Evolutionary conservation across 53 echinoderm and acorn worm species (phyloP).

Genomic region (Pentamera pediparva): DNA sequence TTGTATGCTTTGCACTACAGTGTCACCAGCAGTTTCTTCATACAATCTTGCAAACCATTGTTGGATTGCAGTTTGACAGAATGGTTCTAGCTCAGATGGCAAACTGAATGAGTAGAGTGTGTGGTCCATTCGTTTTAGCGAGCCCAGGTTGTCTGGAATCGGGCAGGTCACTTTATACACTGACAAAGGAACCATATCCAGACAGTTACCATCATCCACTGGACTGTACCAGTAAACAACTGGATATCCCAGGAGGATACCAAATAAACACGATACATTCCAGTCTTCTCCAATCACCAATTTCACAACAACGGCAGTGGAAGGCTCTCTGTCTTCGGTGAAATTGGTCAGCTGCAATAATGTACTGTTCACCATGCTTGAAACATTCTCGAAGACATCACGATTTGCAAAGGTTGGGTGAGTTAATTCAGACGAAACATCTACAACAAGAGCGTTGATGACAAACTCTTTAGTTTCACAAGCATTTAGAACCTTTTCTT

Average conservation of each 20-base stretch:
- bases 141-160: not conserved
- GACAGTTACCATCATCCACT: not conserved
- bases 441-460: not conserved
- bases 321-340: not conserved
- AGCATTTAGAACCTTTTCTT: no score
- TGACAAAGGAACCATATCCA: not conserved
- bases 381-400: not conserved
- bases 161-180: slow-evolving; percentile 7
- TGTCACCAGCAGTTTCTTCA: not conserved
- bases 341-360: no score
- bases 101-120: not conserved
- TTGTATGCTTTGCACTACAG: not conserved
- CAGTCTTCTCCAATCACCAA: not conserved
- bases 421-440: not conserved
- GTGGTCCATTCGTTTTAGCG: not conserved
- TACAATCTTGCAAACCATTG: not conserved
- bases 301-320: not conserved
- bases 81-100: not conserved
- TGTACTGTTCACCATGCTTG: not conserved
- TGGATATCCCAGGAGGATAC: slow-evolving; percentile 16
- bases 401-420: not conserved
- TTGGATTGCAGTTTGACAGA: not conserved
- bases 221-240: slow-evolving; percentile 1
- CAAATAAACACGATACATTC: slow-evolving; percentile 7
- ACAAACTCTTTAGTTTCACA: no score